A percentile compares a stretch with the other conserved stretches of the same genome.
These are phyloP conservation scores for Mamestra configurata DNA, from an alignment of 1,140 invertebrate genomes.

Conservation along the genomic window DNA sequence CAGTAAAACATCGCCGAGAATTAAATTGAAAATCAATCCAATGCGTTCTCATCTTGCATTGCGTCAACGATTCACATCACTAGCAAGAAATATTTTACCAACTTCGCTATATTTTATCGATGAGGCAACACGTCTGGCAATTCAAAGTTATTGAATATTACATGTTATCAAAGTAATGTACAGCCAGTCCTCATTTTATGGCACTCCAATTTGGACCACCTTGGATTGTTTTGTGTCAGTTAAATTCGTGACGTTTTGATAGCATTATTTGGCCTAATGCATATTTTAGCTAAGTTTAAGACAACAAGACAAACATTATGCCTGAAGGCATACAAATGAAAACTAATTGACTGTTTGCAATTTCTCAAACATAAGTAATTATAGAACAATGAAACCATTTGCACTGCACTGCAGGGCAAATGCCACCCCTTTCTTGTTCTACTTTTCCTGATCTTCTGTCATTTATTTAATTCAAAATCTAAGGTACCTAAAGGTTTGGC, in stretches of 20 bases:
- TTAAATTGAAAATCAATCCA: constrained; percentile 64
- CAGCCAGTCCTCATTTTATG: constrained; percentile 17
- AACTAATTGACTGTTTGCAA: too few relatives aligned
- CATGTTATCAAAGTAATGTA: constrained; percentile 18
- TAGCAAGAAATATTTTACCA: constrained; percentile 21
- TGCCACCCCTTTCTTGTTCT: too few relatives aligned
- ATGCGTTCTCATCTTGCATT: constrained; percentile 55
- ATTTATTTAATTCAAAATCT: too few relatives aligned
- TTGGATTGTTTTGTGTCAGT: constrained; percentile 47
- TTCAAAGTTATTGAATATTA: constrained; percentile 38
- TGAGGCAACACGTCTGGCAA: constrained; percentile 5
- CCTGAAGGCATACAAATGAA: neutral
- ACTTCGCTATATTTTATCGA: constrained; percentile 17
- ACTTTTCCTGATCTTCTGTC: too few relatives aligned
- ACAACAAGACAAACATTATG: neutral
- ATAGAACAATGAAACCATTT: too few relatives aligned
- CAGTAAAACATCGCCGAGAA: constrained; percentile 58
- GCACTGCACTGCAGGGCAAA: too few relatives aligned
- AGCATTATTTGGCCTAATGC: constrained; percentile 41
- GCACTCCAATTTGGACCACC: constrained; percentile 9
- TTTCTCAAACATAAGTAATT: too few relatives aligned
- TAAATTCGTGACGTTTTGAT: constrained; percentile 42
- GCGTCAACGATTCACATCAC: neutral
- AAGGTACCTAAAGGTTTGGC: too few relatives aligned
- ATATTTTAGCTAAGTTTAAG: constrained; percentile 5